Conservation (phyloP, 2,113 vertebrate species). For the Corydoras maculifer region DNA sequence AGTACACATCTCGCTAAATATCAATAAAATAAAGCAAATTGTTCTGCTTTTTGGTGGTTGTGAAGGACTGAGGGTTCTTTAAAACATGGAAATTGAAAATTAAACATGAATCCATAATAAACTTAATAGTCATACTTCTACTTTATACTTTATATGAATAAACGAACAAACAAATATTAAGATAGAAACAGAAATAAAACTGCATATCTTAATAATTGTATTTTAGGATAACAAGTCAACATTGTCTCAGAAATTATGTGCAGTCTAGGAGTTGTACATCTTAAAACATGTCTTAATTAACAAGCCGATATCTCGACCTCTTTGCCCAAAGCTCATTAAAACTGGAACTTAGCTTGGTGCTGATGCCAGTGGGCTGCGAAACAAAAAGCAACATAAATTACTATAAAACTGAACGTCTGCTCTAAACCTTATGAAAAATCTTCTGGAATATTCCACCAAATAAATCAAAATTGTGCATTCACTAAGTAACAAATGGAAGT, state of each 20-base stretch:
- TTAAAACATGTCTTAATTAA: slow-evolving; percentile 33
- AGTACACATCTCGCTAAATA: too few relatives aligned
- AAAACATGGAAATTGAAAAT: too few relatives aligned
- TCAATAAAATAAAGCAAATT: too few relatives aligned
- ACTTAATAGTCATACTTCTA: too few relatives aligned
- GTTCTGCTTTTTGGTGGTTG: too few relatives aligned
- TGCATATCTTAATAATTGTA: background rate
- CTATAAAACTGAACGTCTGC: slow-evolving; percentile 28
- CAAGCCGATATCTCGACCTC: slow-evolving; percentile 4
- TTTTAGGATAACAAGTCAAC: background rate
- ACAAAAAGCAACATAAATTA: slow-evolving; percentile 9
- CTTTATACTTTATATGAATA: too few relatives aligned
- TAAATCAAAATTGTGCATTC: slow-evolving; percentile 19
- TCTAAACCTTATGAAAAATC: slow-evolving; percentile 32
- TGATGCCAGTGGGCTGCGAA: background rate
- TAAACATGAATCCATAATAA: too few relatives aligned
- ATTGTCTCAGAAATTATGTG: background rate
- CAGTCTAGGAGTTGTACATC: slow-evolving; percentile 7
- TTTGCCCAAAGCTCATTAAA: slow-evolving; percentile 24
- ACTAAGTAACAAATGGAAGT: slow-evolving; percentile 8
- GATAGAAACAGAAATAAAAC: too few relatives aligned
- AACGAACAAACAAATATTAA: too few relatives aligned
- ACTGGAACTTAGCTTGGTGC: slow-evolving; percentile 4
- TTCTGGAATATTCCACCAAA: slow-evolving; percentile 11
- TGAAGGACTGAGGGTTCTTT: too few relatives aligned